Conservation (phyloP, 1,140 invertebrate genomes). For the Drosophila suzukii region DNA sequence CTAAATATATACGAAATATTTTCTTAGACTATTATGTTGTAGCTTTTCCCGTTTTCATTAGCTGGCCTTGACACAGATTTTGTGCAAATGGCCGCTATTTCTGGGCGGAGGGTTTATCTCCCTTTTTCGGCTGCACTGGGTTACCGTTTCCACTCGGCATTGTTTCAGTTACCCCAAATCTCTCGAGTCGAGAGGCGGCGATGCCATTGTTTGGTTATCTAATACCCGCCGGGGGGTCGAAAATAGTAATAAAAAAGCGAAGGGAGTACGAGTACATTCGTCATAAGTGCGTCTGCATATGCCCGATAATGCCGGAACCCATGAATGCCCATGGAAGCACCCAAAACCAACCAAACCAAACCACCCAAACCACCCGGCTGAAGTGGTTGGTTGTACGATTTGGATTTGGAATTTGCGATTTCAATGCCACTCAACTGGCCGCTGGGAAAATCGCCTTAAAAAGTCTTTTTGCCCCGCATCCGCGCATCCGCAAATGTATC, state of each 20-base stretch:
- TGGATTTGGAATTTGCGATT: constrained; percentile 68
- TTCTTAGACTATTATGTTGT: background rate
- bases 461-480: constrained; percentile 62
- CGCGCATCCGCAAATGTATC: constrained; percentile 3
- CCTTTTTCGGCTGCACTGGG: background rate
- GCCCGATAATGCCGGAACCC: constrained; percentile 59
- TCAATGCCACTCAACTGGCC: constrained; percentile 77
- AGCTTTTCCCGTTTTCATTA: background rate
- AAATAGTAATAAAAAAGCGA: constrained; percentile 19
- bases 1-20: no score
- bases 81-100: constrained; percentile 18
- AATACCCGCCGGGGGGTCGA: constrained; percentile 52
- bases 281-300: constrained; percentile 69
- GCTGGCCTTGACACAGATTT: constrained; percentile 26
- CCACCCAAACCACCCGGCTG: constrained; percentile 32
- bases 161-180: constrained; percentile 14
- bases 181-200: constrained; percentile 19
- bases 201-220: constrained; percentile 71
- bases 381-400: constrained; percentile 77
- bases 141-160: constrained; percentile 18
- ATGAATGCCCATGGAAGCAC: background rate
- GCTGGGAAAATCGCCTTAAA: constrained; percentile 81
- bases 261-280: constrained; percentile 45
- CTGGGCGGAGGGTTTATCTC: background rate
- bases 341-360: background rate